Evolutionary conservation across 2,888 invertebrate genomes (phyloP).

Genomic region (Parnassius smintheus): DNA sequence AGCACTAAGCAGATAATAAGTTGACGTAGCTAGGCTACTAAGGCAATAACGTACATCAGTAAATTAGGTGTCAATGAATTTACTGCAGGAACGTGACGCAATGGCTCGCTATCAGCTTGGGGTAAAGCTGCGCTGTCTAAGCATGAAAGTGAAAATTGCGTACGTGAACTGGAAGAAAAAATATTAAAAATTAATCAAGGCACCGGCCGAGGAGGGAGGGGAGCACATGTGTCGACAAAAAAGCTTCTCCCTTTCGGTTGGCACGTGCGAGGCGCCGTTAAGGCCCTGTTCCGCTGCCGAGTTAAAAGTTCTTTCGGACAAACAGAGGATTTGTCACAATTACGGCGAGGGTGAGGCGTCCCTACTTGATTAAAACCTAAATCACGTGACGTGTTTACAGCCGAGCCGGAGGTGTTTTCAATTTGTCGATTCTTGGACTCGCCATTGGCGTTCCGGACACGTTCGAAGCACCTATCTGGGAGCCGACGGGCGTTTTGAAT

Average conservation of each 20-base stretch:
- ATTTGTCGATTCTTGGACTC: slow-evolving; percentile 75
- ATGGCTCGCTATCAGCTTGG: slow-evolving; percentile 22
- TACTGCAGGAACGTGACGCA: slow-evolving; percentile 45
- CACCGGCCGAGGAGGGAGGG: slow-evolving; percentile 46
- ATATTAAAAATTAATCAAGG: slow-evolving; percentile 81
- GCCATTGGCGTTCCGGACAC: slow-evolving; percentile 78
- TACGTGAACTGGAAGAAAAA: slow-evolving; percentile 80
- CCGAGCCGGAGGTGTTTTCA: slow-evolving; percentile 79
- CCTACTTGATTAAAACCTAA: slow-evolving; percentile 82
- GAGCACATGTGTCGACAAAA: slow-evolving; percentile 79
- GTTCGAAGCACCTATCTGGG: slow-evolving; percentile 74
- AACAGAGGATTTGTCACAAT: slow-evolving; percentile 82
- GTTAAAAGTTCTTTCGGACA: slow-evolving; percentile 80
- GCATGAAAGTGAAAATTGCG: slow-evolving; percentile 79
- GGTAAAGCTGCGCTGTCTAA: slow-evolving; percentile 50
- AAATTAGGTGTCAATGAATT: slow-evolving; percentile 50
- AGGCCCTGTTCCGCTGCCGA: slow-evolving; percentile 68
- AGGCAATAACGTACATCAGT: slow-evolving; percentile 40
- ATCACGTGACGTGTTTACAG: slow-evolving; percentile 82
- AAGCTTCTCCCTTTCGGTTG: slow-evolving; percentile 67
- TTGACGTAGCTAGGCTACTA: slow-evolving; percentile 45
- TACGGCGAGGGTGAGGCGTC: slow-evolving; percentile 75
- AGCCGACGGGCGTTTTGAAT: slow-evolving; percentile 73
- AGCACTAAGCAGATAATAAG: slow-evolving; percentile 58
- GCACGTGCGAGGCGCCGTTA: slow-evolving; percentile 77